Evolutionary conservation across 2,797 vertebrate species (phyloP), one percentile per base, ranked within the genome.

Genomic region (Amphiprion clarkii): DNA sequence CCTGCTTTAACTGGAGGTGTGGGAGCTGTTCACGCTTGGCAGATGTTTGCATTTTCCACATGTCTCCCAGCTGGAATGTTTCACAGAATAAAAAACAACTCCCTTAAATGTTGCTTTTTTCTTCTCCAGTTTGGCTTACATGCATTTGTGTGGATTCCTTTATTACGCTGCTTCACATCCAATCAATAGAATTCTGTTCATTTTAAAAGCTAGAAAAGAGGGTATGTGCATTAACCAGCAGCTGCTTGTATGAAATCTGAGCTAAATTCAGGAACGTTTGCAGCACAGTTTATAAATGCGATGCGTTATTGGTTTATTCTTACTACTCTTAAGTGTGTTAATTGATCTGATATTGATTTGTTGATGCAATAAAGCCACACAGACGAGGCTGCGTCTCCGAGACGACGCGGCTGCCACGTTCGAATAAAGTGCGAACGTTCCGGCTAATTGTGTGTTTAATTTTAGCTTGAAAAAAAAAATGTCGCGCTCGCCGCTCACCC

Each of bases 381-480:
- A 36, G 33, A 36, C 1, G 33, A 36, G 8, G 33, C 33, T 8
- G 31, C 6, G 31, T 33, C 31, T 36, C 33, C 8, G 33, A 36
- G 33, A 36, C 33, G 8, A 36, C 10, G 6, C 33, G 8, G 9
- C 33, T 7, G 7, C 3, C 44, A 2, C 5, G 5, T 19, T 8
- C 36, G 5, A 48, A 33, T 6, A 23, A 14, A 27, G 42, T 1
- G 13, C 2, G 48, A 33, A 29, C 13, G 42, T 57, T 27, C 39
- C 42, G 0, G 10, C 64, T 21, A 46, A 60, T 25, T 42, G 23
- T 16, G 55, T 11, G 33, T 73, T 66, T 79, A 46, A 79, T 63
- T 71, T 58, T 27, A 78, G 56, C 39, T 59, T 46, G 7, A 51
- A 13, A 13, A 13, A 13, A 13, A 16, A 54, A 56, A 46, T 0